Conservation (phyloP, 2,113 vertebrate species). For the Naja naja region DNA sequence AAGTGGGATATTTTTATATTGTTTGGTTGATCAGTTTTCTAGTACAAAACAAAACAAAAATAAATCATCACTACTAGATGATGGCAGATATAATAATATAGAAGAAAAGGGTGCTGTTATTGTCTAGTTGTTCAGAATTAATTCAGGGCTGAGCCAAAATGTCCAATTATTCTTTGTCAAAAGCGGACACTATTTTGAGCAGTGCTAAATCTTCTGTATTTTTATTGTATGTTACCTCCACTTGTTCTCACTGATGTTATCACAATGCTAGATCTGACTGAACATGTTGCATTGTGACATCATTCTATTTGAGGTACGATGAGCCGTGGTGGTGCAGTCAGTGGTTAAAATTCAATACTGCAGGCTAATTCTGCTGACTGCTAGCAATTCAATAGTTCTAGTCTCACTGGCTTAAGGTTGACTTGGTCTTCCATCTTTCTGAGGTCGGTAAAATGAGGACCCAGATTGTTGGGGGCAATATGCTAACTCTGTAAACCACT, state of each 20-base stretch:
- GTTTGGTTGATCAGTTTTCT: conserved; percentile 25
- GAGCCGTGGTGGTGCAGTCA: neutral
- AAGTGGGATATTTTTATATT: conserved; percentile 48
- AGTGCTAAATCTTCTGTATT: neutral
- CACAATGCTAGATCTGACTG: neutral
- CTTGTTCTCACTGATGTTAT: neutral
- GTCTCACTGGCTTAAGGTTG: neutral
- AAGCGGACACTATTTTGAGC: neutral
- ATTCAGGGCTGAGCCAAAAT: neutral
- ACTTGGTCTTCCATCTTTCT: neutral
- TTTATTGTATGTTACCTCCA: neutral
- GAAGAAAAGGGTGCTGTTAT: fast-evolving
- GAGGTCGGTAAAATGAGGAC: neutral
- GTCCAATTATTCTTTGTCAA: neutral
- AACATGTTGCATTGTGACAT: neutral
- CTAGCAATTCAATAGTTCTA: neutral
- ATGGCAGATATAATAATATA: neutral
- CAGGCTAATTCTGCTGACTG: neutral
- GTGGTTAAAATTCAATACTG: neutral
- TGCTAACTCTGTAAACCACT: neutral
- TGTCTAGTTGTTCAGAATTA: fast-evolving
- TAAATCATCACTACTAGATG: neutral
- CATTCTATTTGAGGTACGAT: neutral
- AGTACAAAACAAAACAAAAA: conserved; percentile 1
- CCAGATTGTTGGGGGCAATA: neutral